These are phyloP conservation scores for Petrocephalus zakoni DNA, from an alignment of 2,113 vertebrate genomes.

Conservation along the genomic window DNA sequence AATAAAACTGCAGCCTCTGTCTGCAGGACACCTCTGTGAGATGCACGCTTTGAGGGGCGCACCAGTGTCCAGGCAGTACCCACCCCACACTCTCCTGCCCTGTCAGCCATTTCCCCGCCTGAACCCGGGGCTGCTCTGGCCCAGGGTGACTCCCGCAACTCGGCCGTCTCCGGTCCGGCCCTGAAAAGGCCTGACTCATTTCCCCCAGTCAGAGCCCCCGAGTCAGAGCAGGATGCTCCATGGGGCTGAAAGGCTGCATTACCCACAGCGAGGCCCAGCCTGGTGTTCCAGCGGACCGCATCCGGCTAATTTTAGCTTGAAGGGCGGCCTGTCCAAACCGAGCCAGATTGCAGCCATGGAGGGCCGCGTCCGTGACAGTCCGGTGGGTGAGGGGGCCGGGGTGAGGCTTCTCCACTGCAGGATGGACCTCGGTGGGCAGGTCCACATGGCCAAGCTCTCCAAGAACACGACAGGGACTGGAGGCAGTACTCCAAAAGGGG, in stretches of 20 bases:
- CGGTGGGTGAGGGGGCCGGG: no score
- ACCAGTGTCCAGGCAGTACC: not conserved
- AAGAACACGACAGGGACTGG: not conserved
- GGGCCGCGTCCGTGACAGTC: no score
- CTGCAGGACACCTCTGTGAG: no score
- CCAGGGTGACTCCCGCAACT: not conserved
- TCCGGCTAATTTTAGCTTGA: constrained; percentile 22
- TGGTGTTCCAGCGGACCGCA: not conserved
- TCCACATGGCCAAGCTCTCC: not conserved
- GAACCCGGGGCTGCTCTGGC: not conserved
- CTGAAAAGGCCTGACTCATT: constrained; percentile 29
- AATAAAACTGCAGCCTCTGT: no score
- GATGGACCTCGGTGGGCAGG: not conserved
- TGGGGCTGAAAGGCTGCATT: not conserved
- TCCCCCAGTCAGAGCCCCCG: constrained; percentile 23
- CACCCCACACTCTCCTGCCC: not conserved
- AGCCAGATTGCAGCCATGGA: not conserved
- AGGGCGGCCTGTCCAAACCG: not conserved
- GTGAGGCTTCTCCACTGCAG: not conserved
- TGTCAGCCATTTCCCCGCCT: not conserved
- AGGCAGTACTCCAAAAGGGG: no score
- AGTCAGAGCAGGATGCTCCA: constrained; percentile 29
- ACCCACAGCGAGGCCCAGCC: not conserved
- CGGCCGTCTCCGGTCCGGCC: constrained; percentile 13
- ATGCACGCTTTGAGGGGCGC: not conserved